A percentile compares a stretch with the other conserved stretches of the same genome.
phyloP scores from a whole-genome alignment of 2,888 invertebrate species.

The Hydropsyche betteni region DNA sequence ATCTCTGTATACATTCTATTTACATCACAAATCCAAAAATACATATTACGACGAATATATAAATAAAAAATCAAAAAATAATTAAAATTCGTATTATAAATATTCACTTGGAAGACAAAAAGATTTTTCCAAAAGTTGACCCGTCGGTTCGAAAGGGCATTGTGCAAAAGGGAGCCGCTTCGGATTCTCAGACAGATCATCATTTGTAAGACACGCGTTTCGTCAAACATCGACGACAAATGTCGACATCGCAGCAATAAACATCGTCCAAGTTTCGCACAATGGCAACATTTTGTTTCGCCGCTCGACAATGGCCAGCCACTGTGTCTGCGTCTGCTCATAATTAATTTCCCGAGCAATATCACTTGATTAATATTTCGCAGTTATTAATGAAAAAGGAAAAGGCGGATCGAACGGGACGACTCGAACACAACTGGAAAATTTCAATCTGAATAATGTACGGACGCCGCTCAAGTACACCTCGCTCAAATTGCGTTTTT shows the following conservation, averaged over 20 bases:
- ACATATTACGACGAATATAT: too few relatives aligned
- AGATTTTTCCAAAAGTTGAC: too few relatives aligned
- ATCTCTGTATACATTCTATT: too few relatives aligned
- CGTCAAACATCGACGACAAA: slow-evolving; percentile 9
- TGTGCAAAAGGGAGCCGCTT: too few relatives aligned
- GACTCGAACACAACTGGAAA: slow-evolving; percentile 28
- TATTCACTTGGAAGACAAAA: too few relatives aligned
- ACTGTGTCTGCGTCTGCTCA: background rate
- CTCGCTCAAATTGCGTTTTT: background rate
- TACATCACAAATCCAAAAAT: too few relatives aligned
- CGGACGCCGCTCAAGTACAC: background rate
- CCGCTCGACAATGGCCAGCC: slow-evolving; percentile 33
- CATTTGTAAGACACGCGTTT: slow-evolving; percentile 7
- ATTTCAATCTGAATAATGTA: slow-evolving; percentile 46
- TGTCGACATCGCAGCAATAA: slow-evolving; percentile 13
- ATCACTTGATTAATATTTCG: slow-evolving; percentile 48
- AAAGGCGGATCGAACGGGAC: slow-evolving; percentile 31
- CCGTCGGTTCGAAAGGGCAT: too few relatives aligned
- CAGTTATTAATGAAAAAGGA: slow-evolving; percentile 44
- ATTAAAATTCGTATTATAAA: too few relatives aligned
- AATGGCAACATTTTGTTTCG: slow-evolving; percentile 26
- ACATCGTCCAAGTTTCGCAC: slow-evolving; percentile 14
- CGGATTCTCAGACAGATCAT: too few relatives aligned
- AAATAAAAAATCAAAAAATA: too few relatives aligned
- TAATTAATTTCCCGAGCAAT: slow-evolving; percentile 35